Conservation (phyloP, 2,113 vertebrate species). For the Catharus fuscescens region DNA sequence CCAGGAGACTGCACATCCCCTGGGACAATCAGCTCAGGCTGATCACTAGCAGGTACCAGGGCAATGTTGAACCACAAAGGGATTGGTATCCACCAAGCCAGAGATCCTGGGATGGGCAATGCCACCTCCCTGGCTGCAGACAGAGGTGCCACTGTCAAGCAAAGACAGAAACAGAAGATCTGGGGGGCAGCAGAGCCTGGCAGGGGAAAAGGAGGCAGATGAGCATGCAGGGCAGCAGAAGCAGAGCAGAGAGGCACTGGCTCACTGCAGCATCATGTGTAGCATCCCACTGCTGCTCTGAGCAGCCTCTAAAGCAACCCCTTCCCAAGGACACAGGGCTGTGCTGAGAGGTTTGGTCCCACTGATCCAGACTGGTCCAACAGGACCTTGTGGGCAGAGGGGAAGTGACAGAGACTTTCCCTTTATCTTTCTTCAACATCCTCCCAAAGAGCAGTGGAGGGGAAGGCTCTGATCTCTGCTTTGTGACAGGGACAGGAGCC, state of each 20-base stretch:
- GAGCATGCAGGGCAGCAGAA: fast-evolving
- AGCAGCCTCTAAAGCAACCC: neutral
- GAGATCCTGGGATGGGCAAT: neutral
- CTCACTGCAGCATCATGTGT: neutral
- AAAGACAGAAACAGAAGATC: neutral
- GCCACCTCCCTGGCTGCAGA: neutral
- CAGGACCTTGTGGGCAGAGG: neutral
- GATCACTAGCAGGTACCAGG: fast-evolving
- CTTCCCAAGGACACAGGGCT: neutral
- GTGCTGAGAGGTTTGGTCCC: neutral
- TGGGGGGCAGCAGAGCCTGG: neutral
- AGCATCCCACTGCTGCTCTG: neutral
- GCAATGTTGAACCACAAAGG: fast-evolving
- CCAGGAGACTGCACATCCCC: neutral
- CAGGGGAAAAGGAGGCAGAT: neutral
- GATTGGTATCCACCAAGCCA: neutral
- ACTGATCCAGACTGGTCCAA: neutral
- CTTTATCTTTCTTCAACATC: neutral
- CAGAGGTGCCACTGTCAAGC: neutral
- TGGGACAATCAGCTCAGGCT: neutral
- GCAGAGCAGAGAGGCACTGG: neutral
- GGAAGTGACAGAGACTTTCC: fast-evolving
- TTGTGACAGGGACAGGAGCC: neutral
- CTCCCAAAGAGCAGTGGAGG: neutral
- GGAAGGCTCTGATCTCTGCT: fast-evolving